phyloP scores from a whole-genome alignment of 2,888 invertebrate species.

The Eupithecia vulgata region DNA sequence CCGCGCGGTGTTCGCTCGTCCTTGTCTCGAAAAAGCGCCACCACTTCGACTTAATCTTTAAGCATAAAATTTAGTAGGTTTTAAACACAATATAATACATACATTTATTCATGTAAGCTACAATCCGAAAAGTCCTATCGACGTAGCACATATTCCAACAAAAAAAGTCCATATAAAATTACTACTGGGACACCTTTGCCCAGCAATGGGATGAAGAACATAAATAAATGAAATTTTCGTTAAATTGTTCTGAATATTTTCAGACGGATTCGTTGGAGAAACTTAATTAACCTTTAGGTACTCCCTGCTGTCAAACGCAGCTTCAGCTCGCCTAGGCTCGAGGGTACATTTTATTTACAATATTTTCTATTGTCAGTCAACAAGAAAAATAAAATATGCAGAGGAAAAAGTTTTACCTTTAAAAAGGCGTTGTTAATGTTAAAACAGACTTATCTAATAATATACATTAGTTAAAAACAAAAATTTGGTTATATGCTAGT shows the following conservation, averaged over 20 bases:
- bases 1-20: too few relatives aligned
- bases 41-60: too few relatives aligned
- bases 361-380: not conserved
- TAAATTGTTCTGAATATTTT: not conserved
- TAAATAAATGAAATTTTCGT: not conserved
- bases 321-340: not conserved
- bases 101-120: too few relatives aligned
- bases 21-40: too few relatives aligned
- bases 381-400: not conserved
- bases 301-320: slow-evolving; percentile 63
- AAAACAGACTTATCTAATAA: not conserved
- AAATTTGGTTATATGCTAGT: not conserved
- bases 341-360: not conserved
- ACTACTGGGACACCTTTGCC: not conserved
- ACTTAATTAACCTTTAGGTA: slow-evolving; percentile 59
- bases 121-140: too few relatives aligned
- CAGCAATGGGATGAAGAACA: not conserved
- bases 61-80: too few relatives aligned
- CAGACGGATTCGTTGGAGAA: not conserved
- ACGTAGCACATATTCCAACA: not conserved
- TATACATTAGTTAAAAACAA: not conserved
- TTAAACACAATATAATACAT: too few relatives aligned
- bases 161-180: not conserved
- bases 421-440: not conserved
- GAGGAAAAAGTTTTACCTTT: not conserved